These are phyloP conservation scores for Aethes cnicana DNA, from an alignment of 2,888 invertebrate genomes.

Conservation along the genomic window DNA sequence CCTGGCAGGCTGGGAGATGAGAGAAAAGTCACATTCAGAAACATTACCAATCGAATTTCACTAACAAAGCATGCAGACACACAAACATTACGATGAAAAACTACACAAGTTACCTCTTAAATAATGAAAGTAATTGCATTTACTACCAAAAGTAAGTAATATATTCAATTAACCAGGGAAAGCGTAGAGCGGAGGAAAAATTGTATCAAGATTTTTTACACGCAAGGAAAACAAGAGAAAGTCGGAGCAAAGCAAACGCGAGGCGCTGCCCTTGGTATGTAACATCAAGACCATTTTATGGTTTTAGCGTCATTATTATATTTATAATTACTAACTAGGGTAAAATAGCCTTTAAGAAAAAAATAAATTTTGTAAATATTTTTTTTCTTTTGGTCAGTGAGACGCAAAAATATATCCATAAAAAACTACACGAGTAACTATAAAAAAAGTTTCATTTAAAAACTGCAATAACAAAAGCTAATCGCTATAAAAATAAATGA, in stretches of 20 bases:
- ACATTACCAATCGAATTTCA: constrained; percentile 74
- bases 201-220: constrained; percentile 79
- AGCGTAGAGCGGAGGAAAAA: constrained; percentile 69
- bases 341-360: neutral
- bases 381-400: no score
- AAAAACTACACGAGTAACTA: constrained; percentile 35
- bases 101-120: constrained; percentile 53
- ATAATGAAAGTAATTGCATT: constrained; percentile 66
- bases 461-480: constrained; percentile 60
- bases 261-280: no score
- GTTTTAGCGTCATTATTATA: no score
- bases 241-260: constrained; percentile 41
- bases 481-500: constrained; percentile 66
- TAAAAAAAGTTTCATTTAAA: constrained; percentile 36
- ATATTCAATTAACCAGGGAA: constrained; percentile 75
- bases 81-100: constrained; percentile 36
- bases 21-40: constrained; percentile 82
- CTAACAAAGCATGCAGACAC: constrained; percentile 69
- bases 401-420: no score
- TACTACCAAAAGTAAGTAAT: constrained; percentile 64
- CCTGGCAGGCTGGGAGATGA: constrained; percentile 83
- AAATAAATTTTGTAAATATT: neutral
- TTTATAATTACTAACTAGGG: no score
- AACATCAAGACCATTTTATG: no score
- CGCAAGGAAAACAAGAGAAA: constrained; percentile 74